Base-by-base conservation (phyloP, 1,140 invertebrate species). In the Hetaerina americana region DNA sequence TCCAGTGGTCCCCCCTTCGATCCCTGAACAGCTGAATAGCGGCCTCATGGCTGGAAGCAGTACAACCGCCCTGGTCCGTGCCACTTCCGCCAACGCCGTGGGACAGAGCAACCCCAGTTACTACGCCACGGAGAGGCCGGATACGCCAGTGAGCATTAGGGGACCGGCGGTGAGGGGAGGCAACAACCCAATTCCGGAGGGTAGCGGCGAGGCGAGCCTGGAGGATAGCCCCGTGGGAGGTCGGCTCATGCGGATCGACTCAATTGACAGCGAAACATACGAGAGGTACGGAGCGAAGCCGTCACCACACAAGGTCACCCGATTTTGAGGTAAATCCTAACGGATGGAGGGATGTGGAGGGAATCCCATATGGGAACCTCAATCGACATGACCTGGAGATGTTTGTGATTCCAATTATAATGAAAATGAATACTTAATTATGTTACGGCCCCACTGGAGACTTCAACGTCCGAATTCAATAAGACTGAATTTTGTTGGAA, bases 241-340 rank as follows among this genome's bases (percentile, higher is more conserved):
- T 26, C 26, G 24, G 8, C 28, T 40, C 28, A 66, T 70, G 29
- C 26, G 75, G 76, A 27, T 70, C 72, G 12, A 66, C 40, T 68
- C 68, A 71, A 22, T 71, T 66, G 49, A 71, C 12, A 75, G 76
- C 12, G 76, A 76, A 69, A 72, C 76, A 10, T 77, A 78, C 69
- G 76, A 76, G 26, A 68, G 75, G 40, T 78, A 77, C 69, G 76
- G 76, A 12, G 66, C 71, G 25, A 75, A 75, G 12, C 72, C 77
- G 6, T 75, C 77, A n/a, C 74, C 76, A 6, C 66, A 74, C 18
- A 77, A 76, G 72, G 76, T 78, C 18, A 78, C 78, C 25, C 72
- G 75, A 26, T 78, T 78, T 71, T 78, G 71, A 77, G 66, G 49
- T 27, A 24, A 66, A 28, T 18, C 25, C 67, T 57, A 12, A 18